A percentile compares a stretch with the other conserved stretches of the same genome.
Evolutionary conservation across 64 coral and sea anemone genomes (phyloP).

Genomic region (Montipora cactus): DNA sequence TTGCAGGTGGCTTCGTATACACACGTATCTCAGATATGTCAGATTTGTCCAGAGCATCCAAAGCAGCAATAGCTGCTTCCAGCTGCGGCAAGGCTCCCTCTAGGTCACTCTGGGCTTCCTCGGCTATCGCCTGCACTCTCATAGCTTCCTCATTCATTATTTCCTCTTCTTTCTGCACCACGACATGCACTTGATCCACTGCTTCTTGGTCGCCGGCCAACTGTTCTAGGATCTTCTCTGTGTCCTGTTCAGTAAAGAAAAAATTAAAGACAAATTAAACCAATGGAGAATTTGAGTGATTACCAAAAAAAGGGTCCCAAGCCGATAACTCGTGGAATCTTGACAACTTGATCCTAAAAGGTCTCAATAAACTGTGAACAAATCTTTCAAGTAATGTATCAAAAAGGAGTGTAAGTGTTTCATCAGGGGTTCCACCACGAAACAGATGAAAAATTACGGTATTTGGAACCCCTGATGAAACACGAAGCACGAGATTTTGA

Average conservation of each 20-base stretch:
- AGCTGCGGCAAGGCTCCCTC: slow-evolving; percentile 89
- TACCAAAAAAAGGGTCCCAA: not conserved
- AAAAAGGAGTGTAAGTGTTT: no score
- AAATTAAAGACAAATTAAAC: not conserved
- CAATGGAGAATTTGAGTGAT: not conserved
- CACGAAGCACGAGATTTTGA: no score
- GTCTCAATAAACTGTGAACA: no score
- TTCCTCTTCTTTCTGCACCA: slow-evolving; percentile 92
- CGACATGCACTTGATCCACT: slow-evolving; percentile 93
- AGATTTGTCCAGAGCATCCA: slow-evolving; percentile 93
- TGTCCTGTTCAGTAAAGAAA: slow-evolving; percentile 62
- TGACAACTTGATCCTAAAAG: no score
- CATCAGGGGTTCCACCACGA: no score
- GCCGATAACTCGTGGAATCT: no score
- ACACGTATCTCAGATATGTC: slow-evolving; percentile 98
- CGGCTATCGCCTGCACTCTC: slow-evolving; percentile 85
- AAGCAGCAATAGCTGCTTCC: slow-evolving; percentile 73
- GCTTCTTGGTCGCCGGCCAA: slow-evolving; percentile 93
- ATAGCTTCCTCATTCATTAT: slow-evolving; percentile 93
- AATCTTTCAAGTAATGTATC: no score
- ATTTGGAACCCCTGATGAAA: no score
- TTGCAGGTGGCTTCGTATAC: slow-evolving; percentile 94
- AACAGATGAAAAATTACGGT: no score
- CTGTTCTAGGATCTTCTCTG: slow-evolving; percentile 92
- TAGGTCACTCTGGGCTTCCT: slow-evolving; percentile 89